Evolutionary conservation across 2,888 invertebrate genomes (phyloP).

Genomic region (Coronaproctus castanopsis): DNA sequence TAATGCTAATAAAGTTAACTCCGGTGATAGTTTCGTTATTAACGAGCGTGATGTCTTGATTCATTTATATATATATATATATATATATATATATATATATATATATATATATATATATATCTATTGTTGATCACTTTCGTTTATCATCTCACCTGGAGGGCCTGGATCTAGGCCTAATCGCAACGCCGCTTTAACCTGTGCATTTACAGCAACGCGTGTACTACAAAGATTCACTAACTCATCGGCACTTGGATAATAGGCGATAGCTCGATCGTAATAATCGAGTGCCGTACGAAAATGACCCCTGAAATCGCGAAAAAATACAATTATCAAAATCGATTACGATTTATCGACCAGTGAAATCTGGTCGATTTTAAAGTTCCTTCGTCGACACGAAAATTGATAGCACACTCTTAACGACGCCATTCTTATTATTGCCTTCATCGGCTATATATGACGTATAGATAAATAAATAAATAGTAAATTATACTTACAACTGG

Average conservation of each 20-base stretch:
- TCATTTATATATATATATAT: too few relatives aligned
- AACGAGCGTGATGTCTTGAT: too few relatives aligned
- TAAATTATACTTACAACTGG: constrained; percentile 45
- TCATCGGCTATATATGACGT: too few relatives aligned
- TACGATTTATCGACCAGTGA: background rate
- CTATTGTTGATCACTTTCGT: too few relatives aligned
- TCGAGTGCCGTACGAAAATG: constrained; percentile 62
- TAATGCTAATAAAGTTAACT: too few relatives aligned
- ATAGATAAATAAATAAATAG: too few relatives aligned
- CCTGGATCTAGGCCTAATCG: constrained; percentile 2
- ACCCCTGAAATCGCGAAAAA: constrained; percentile 38
- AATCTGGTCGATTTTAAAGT: background rate
- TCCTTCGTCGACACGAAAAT: too few relatives aligned
- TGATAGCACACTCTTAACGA: background rate
- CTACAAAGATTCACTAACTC: constrained; percentile 9
- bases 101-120: too few relatives aligned
- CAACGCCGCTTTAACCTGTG: constrained; percentile 7
- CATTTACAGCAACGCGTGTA: constrained; percentile 2
- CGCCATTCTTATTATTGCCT: background rate
- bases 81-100: too few relatives aligned
- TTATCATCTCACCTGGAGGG: too few relatives aligned
- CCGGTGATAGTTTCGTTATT: too few relatives aligned
- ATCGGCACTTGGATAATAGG: constrained; percentile 22
- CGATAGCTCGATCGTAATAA: constrained; percentile 71
- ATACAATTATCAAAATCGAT: constrained; percentile 6